These are phyloP conservation scores for Sebastes cheni DNA, from an alignment of 2,797 vertebrate genomes.

Conservation along the genomic window DNA sequence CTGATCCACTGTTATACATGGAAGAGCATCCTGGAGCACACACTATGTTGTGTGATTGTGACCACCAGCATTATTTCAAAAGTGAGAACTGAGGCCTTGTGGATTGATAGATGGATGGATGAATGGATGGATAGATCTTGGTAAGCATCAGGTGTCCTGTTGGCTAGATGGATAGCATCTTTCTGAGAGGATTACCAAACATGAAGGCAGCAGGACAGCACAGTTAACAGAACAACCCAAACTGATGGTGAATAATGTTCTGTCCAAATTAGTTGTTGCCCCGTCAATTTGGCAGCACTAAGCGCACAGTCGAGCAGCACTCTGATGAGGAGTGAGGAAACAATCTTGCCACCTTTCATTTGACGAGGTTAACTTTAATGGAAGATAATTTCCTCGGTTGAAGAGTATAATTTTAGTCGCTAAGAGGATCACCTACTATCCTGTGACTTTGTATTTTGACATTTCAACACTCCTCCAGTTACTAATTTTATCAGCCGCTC, in stretches of 20 bases:
- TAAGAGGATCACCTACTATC: background rate
- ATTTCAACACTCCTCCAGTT: background rate
- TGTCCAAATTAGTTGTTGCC: background rate
- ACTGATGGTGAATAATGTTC: background rate
- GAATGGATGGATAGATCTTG: background rate
- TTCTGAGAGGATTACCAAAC: background rate
- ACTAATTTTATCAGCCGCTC: background rate
- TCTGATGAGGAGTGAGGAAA: background rate
- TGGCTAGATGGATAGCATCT: background rate
- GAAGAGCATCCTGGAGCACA: background rate
- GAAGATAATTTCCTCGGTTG: background rate
- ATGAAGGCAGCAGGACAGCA: background rate
- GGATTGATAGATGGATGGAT: background rate
- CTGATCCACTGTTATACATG: no score
- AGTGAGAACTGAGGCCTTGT: background rate
- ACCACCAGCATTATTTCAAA: no score
- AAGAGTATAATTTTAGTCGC: background rate
- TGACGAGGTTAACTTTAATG: background rate
- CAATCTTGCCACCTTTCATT: background rate
- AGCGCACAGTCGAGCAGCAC: background rate
- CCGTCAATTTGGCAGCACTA: background rate
- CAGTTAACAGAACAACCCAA: background rate
- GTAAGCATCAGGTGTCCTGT: background rate
- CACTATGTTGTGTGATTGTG: background rate
- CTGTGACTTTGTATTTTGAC: background rate